Evolutionary conservation across 2,797 vertebrate genomes (phyloP), one percentile per base, ranked within the genome.

Genomic region (Chrosomus eos): DNA sequence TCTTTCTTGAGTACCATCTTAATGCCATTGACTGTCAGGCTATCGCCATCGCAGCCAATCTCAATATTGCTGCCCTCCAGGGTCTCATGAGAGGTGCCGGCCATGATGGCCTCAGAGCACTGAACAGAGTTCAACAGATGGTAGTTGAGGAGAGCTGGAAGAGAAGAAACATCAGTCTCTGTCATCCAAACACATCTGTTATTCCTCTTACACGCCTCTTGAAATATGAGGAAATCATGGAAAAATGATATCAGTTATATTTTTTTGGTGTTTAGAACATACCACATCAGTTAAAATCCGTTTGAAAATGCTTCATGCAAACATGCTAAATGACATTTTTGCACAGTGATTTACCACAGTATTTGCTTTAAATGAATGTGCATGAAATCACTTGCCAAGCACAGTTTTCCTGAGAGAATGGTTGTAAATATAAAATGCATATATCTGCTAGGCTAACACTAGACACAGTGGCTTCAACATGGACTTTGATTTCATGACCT

Each of bases 1-100:
- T 99, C 98, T 92, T 99, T 99, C 89, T 95, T 96, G 82, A 91
- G 94, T 48, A 99, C 97, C 96, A 99, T 98, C 94, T 97, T 97
- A 87, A 98, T 87, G 11, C 98, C 98, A 3, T 99, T 99, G 58
- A 99, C 94, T 7, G 97, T 99, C 68, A 99, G 88, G 76, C 96
- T 98, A 67, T 99, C 96, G 0, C 98, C 98, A 81, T 99, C 96
- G 67, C 98, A 99, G 66, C 98, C 98, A 10, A 99, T 93, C 93
- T 97, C 97, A 76, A 99, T 91, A 43, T 94, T 96, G 88, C 93
- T 95, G 90, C 98, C 98, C 93, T 99, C 98, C 89, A 97, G 58
- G 6, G 97, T 99, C 92, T 99, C 96, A 48, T 96, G 95, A 55
- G 96, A 93, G 1, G 91, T 96, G 48, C 98, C 98, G 45, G 95